phyloP scores from a whole-genome alignment of 2,888 invertebrate species.

The Argyresthia albistria region DNA sequence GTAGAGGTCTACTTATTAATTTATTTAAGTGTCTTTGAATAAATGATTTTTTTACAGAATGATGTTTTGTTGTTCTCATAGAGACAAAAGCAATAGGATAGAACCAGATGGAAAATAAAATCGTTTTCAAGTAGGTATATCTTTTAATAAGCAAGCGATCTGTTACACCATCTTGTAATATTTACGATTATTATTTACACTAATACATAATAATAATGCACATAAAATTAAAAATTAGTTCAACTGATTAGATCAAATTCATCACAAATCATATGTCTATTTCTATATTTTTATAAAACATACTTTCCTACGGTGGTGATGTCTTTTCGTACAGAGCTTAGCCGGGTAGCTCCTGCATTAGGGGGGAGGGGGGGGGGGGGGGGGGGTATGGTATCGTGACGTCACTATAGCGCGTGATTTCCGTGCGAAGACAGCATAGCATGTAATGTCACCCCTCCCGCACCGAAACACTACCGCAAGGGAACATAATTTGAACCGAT shows the following conservation, averaged over 20 bases:
- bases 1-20: too few relatives aligned
- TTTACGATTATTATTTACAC: constrained; percentile 18
- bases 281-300: neutral
- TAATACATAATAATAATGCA: constrained; percentile 37
- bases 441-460: too few relatives aligned
- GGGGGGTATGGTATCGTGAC: too few relatives aligned
- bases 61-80: too few relatives aligned
- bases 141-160: constrained; percentile 60
- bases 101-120: too few relatives aligned
- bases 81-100: too few relatives aligned
- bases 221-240: constrained; percentile 25
- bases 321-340: neutral
- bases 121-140: constrained; percentile 39
- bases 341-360: neutral
- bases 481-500: too few relatives aligned
- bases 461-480: too few relatives aligned
- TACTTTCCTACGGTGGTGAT: neutral
- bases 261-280: constrained; percentile 42
- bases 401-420: neutral
- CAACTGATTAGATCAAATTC: constrained; percentile 40
- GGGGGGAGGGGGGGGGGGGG: too few relatives aligned
- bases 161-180: constrained; percentile 6
- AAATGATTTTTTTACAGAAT: too few relatives aligned
- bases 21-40: too few relatives aligned
- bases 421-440: neutral